Evolutionary conservation across 2,797 vertebrate species (phyloP).

Genomic region (Acridotheres tristis): DNA sequence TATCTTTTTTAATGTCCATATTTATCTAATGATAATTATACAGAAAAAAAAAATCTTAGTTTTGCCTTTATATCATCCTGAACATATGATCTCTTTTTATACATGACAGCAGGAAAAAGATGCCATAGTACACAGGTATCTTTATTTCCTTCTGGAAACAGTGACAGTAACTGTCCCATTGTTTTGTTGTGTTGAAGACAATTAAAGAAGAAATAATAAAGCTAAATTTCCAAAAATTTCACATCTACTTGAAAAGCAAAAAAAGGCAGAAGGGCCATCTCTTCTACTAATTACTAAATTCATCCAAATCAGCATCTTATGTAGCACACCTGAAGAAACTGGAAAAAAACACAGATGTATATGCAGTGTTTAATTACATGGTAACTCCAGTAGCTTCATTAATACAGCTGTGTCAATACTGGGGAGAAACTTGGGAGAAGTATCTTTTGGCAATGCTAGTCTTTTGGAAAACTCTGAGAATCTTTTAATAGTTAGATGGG

Average conservation of each 20-base stretch:
- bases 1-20: background rate
- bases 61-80: background rate
- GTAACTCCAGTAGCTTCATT: conserved; percentile 47
- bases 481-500: conserved; percentile 16
- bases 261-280: background rate
- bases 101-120: background rate
- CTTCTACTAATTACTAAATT: background rate
- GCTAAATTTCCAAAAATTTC: background rate
- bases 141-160: background rate
- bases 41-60: background rate
- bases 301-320: background rate
- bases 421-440: background rate
- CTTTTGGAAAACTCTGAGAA: conserved; percentile 1
- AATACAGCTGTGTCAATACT: conserved; percentile 67
- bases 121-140: background rate
- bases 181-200: background rate
- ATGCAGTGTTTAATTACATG: conserved; percentile 24
- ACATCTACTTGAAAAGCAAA: background rate
- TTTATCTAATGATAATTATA: background rate
- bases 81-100: background rate
- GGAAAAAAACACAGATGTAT: background rate
- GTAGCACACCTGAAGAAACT: background rate
- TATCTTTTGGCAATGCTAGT: conserved; percentile 40
- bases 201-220: background rate
- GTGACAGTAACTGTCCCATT: background rate